These are phyloP conservation scores for Tetramorium bicarinatum DNA, from an alignment of 2,888 invertebrate genomes.

Conservation along the genomic window DNA sequence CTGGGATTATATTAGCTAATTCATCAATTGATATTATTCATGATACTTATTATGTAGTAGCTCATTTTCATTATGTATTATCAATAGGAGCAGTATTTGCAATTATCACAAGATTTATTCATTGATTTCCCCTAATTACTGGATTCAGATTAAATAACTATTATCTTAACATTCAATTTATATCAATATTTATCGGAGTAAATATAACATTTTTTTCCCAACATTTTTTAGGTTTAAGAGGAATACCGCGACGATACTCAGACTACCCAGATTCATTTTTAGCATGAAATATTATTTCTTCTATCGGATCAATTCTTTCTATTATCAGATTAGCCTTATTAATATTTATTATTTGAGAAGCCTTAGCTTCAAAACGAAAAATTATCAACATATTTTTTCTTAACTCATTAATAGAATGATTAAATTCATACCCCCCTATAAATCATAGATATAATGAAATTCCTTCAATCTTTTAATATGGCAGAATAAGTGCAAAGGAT, in stretches of 20 bases:
- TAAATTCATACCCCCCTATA: not conserved
- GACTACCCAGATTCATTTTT: constrained; percentile 21
- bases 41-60: too few species aligned
- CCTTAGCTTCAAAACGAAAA: constrained; percentile 83
- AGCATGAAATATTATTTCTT: constrained; percentile 22
- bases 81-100: too few species aligned
- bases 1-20: too few species aligned
- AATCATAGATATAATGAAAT: constrained; percentile 23
- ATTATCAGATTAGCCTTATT: constrained; percentile 81
- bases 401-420: not conserved
- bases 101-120: too few species aligned
- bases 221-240: constrained; percentile 55
- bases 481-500: constrained; percentile 38
- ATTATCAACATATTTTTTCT: constrained; percentile 22
- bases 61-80: too few species aligned
- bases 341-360: constrained; percentile 91
- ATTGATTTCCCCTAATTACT: too few species aligned
- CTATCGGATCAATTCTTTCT: constrained; percentile 57
- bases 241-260: constrained; percentile 55
- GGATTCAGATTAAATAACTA: too few species aligned
- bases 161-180: too few species aligned
- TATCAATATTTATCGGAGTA: constrained; percentile 39
- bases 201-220: constrained; percentile 55
- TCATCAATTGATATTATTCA: too few species aligned
- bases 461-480: constrained; percentile 34